Evolutionary conservation across 2,797 vertebrate species (phyloP), one percentile per base, ranked within the genome.

Genomic region (Rhadinocentrus ornatus): DNA sequence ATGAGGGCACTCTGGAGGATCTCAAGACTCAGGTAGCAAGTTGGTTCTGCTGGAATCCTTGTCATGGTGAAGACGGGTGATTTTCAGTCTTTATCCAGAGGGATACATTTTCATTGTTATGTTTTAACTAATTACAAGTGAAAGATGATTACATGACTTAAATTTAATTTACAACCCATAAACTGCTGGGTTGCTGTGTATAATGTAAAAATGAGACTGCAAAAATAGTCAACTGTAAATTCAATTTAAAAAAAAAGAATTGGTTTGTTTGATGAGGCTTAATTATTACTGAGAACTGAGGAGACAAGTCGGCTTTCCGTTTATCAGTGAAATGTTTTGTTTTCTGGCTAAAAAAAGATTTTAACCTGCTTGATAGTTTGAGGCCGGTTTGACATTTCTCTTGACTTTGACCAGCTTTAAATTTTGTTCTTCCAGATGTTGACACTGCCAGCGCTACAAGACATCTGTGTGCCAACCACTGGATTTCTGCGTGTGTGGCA

Each of bases 1-100:
- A 94, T 62, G 96, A 97, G 8, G 95, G 95, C 70, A 92, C 92
- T 0, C 76, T 99, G 85, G 93, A 93, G 18, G 96, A 99, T 44
- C 93, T 99, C 44, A 98, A 97, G 87, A 89, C 91, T 83, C 97
- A 98, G 96, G 97, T 98, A 88, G 26, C 6, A n/a, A 29, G 31
- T 31, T 22, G 16, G 24, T 24, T 59, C 20, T 57, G 3, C 50
- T 10, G 41, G 24, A n/a, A 18, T 48, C 1, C 2, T 46, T 4
- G 3, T 22, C 20, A 9, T n/a, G 6, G 20, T 9, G 11, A 48
- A 48, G 6, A 48, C 20, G 1, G 6, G 6, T 13, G 2, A 22
- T 11, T 22, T 35, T 35, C 1, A 35, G 3, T 61, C 32, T 64
- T 50, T 12, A n/a, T 16, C 46, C 10, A n/a, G 13, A 15, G 16